phyloP scores from a whole-genome alignment of 2,888 invertebrate genomes.

The Melipona beecheii region DNA sequence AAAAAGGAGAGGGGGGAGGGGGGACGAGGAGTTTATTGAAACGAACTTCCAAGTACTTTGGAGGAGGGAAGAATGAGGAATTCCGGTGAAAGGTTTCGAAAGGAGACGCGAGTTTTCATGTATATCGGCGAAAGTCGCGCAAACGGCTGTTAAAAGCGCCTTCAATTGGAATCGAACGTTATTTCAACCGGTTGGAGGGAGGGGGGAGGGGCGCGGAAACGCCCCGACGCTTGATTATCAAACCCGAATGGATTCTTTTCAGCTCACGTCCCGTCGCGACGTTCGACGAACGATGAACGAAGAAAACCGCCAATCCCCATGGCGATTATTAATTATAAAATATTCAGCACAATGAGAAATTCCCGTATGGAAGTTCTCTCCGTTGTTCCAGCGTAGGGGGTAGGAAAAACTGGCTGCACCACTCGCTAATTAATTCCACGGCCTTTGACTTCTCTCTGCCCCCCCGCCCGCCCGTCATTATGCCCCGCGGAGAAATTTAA shows the following conservation, averaged over 20 bases:
- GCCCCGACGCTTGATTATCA: slow-evolving; percentile 6
- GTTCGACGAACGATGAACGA: slow-evolving; percentile 9
- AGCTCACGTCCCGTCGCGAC: background rate
- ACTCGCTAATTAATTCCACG: slow-evolving; percentile 61
- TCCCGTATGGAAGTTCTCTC: slow-evolving; percentile 8
- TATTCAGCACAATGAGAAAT: slow-evolving; percentile 40
- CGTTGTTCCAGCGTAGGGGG: slow-evolving; percentile 31
- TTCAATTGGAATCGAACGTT: slow-evolving; percentile 4
- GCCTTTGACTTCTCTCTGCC: background rate
- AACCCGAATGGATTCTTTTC: background rate
- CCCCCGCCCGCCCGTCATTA: background rate
- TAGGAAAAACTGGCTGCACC: slow-evolving; percentile 27
- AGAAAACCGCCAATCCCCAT: slow-evolving; percentile 2
- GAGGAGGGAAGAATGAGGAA: background rate
- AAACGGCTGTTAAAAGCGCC: background rate
- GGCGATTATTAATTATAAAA: slow-evolving; percentile 60
- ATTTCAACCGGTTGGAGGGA: too few species aligned
- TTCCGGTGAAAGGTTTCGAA: background rate
- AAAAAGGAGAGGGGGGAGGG: too few species aligned
- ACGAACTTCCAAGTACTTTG: background rate
- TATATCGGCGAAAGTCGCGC: background rate
- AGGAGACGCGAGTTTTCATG: background rate
- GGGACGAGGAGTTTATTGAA: background rate
- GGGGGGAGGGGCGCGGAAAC: too few species aligned
- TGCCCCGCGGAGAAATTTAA: slow-evolving; percentile 33